Evolutionary conservation across 64 coral and sea anemone species (phyloP).

Genomic region (Catalaphyllia jardinei): DNA sequence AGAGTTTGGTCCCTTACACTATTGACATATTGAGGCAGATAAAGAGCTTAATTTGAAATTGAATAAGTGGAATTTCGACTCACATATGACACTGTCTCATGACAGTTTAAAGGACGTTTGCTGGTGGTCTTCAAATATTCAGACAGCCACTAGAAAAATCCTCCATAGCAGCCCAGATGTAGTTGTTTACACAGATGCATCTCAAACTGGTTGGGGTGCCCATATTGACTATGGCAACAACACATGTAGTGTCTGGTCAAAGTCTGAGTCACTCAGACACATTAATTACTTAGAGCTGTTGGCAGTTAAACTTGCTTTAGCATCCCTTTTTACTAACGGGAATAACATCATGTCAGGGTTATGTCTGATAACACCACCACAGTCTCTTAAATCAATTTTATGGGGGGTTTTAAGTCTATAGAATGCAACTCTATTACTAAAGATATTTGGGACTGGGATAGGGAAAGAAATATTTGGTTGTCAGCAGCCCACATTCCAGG

Average conservation of each 20-base stretch:
- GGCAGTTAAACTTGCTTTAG: background rate
- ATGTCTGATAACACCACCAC: conserved; percentile 31
- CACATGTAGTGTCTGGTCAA: background rate
- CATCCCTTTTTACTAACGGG: background rate
- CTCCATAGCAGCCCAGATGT: background rate
- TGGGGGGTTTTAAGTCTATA: conserved; percentile 21
- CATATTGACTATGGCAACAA: too few relatives aligned
- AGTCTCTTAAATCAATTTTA: background rate
- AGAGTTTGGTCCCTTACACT: background rate
- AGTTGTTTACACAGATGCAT: conserved; percentile 46
- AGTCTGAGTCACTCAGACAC: background rate
- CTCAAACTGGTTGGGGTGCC: conserved; percentile 29
- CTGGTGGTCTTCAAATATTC: conserved; percentile 42
- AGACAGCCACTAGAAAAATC: conserved; percentile 3
- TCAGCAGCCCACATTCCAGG: conserved; percentile 45
- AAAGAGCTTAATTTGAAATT: conserved; percentile 34
- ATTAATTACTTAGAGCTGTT: background rate
- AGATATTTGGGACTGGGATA: conserved; percentile 54
- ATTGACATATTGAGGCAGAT: conserved; percentile 36
- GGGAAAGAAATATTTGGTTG: conserved; percentile 21
- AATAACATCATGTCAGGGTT: conserved; percentile 1
- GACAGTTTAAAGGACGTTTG: background rate
- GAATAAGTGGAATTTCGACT: conserved; percentile 41
- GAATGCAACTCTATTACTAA: conserved; percentile 55
- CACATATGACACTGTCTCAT: conserved; percentile 27